phyloP scores from a whole-genome alignment of 2,113 vertebrate genomes.

The Enhydra lutris region DNA sequence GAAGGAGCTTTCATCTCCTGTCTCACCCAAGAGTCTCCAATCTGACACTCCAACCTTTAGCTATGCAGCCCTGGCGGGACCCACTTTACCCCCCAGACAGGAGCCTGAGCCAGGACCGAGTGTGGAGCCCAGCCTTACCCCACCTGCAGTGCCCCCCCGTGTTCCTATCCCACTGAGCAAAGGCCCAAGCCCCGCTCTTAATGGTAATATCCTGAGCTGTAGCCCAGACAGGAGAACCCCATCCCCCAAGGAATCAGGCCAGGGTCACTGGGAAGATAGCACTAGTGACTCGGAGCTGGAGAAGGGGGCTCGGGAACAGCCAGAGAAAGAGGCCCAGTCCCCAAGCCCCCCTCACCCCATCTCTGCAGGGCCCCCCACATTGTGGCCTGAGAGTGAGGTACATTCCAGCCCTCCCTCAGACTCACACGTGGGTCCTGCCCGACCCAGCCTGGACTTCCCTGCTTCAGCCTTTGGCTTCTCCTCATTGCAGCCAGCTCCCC shows the following conservation, averaged over 20 bases:
- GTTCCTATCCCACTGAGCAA: constrained; percentile 56
- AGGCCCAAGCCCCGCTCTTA: constrained; percentile 57
- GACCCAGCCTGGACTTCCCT: constrained; percentile 80
- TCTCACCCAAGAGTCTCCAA: constrained; percentile 78
- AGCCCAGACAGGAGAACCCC: constrained; percentile 73
- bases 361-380: constrained; percentile 73
- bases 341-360: constrained; percentile 65
- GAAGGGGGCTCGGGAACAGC: constrained; percentile 91
- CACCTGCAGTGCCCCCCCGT: constrained; percentile 70
- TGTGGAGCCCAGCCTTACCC: constrained; percentile 44
- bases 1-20: constrained; percentile 85
- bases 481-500: constrained; percentile 71
- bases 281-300: constrained; percentile 90
- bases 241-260: constrained; percentile 73
- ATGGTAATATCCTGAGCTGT: constrained; percentile 82
- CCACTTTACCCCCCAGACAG: constrained; percentile 52
- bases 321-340: constrained; percentile 87
- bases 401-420: constrained; percentile 5
- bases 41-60: constrained; percentile 76
- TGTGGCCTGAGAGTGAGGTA: constrained; percentile 55
- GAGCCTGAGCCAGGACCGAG: constrained; percentile 56
- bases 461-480: constrained; percentile 85
- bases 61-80: constrained; percentile 75
- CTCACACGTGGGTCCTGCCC: constrained; percentile 49
- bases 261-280: constrained; percentile 72